Conservation (phyloP, 2,888 invertebrate genomes). For the Hypsopygia costalis region DNA sequence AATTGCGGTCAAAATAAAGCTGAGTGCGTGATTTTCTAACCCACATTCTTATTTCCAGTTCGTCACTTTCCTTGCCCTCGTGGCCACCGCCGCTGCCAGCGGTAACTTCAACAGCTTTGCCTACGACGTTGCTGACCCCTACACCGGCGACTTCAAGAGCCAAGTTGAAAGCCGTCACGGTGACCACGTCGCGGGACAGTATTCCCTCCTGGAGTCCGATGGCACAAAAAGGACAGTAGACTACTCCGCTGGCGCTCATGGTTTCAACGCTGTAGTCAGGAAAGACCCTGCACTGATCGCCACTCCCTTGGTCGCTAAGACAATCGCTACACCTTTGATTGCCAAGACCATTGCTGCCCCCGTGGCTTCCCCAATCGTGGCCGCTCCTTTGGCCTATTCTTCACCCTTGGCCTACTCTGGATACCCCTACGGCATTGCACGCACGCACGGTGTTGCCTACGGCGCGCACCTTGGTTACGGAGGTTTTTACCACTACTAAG, state of each 20-base stretch:
- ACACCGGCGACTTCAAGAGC: slow-evolving; percentile 74
- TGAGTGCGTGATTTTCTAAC: too few relatives aligned
- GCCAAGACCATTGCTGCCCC: slow-evolving; percentile 21
- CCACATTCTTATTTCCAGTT: slow-evolving; percentile 34
- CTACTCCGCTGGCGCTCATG: slow-evolving; percentile 55
- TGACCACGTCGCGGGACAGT: slow-evolving; percentile 48
- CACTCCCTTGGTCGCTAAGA: slow-evolving; percentile 26
- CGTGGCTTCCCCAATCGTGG: slow-evolving; percentile 8
- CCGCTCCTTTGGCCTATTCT: slow-evolving; percentile 7
- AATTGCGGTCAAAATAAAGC: too few relatives aligned
- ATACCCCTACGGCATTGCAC: slow-evolving; percentile 3
- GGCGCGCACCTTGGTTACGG: neutral
- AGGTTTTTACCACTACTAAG: neutral
- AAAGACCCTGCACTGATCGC: slow-evolving; percentile 55
- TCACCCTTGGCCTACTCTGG: slow-evolving; percentile 6
- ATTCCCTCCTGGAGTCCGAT: slow-evolving; percentile 51
- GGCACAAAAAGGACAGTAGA: slow-evolving; percentile 53
- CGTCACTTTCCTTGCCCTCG: slow-evolving; percentile 45
- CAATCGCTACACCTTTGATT: slow-evolving; percentile 18
- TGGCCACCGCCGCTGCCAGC: slow-evolving; percentile 37
- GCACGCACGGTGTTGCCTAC: neutral
- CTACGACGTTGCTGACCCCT: slow-evolving; percentile 71
- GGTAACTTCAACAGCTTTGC: slow-evolving; percentile 59
- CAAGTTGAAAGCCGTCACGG: slow-evolving; percentile 51
- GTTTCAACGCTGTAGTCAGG: slow-evolving; percentile 78